These are phyloP conservation scores for Heterotilapia buettikoferi DNA, from an alignment of 2,113 vertebrate species.

Conservation along the genomic window DNA sequence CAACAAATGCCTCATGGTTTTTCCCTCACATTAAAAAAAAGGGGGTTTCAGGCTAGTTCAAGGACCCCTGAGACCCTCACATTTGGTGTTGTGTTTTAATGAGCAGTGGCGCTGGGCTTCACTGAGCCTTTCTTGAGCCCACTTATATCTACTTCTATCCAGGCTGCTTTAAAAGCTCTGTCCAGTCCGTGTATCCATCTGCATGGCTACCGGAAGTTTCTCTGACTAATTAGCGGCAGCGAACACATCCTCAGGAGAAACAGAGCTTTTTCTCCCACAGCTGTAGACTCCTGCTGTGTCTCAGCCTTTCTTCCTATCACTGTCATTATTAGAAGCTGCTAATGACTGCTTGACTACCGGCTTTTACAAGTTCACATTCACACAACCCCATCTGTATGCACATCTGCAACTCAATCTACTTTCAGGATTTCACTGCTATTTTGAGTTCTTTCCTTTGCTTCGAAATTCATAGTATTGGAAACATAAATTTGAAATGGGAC, in stretches of 20 bases:
- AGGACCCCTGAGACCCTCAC: constrained; percentile 55
- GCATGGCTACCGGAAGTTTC: constrained; percentile 34
- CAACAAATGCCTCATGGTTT: constrained; percentile 57
- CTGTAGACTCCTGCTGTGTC: constrained; percentile 19
- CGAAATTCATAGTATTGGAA: background rate
- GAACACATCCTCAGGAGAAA: constrained; percentile 15
- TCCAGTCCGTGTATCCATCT: constrained; percentile 15
- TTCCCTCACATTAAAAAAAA: constrained; percentile 40
- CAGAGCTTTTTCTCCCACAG: constrained; percentile 22
- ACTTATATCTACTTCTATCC: constrained; percentile 12
- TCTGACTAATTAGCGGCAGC: constrained; percentile 44
- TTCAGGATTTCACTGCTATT: background rate
- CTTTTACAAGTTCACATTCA: background rate
- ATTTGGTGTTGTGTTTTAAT: constrained; percentile 60
- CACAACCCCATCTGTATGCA: background rate
- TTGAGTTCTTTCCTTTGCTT: background rate
- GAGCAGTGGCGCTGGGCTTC: constrained; percentile 39
- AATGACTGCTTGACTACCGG: constrained; percentile 21
- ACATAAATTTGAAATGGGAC: background rate
- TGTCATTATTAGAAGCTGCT: constrained; percentile 21
- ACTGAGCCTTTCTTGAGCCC: constrained; percentile 28
- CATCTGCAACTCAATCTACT: background rate
- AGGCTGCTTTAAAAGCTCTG: constrained; percentile 39
- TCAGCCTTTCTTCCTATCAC: background rate
- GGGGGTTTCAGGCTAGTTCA: constrained; percentile 47